Evolutionary conservation across 2,888 invertebrate species (phyloP).

Genomic region (Keiferia lycopersicella): DNA sequence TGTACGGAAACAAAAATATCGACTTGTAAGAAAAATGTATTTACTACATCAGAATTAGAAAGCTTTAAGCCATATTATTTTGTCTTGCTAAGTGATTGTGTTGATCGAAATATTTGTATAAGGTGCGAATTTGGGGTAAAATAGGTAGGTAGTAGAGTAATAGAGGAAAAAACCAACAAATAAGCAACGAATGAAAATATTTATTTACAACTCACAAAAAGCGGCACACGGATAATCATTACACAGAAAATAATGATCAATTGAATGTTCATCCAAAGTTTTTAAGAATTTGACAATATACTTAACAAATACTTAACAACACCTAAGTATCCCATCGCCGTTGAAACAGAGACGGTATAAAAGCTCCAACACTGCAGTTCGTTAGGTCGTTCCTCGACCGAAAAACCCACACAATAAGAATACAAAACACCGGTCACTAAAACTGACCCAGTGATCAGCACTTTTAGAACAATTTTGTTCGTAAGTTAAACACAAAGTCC

Average conservation of each 20-base stretch:
- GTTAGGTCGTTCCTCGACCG: neutral
- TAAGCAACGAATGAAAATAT: neutral
- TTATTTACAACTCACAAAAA: neutral
- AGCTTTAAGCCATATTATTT: too few species aligned
- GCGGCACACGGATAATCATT: neutral
- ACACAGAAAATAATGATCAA: neutral
- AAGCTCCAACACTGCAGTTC: too few species aligned
- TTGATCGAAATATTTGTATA: too few species aligned
- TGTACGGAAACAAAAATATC: too few species aligned
- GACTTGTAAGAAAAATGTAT: too few species aligned
- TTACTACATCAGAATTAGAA: too few species aligned
- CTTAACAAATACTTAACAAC: too few species aligned
- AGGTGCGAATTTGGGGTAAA: too few species aligned
- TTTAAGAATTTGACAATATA: neutral
- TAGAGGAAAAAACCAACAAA: neutral
- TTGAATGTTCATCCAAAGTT: neutral
- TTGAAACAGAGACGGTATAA: too few species aligned
- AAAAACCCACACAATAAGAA: neutral
- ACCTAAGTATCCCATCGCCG: too few species aligned
- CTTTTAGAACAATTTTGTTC: conserved; percentile 27
- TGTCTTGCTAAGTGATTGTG: too few species aligned
- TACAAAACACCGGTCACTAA: conserved; percentile 10
- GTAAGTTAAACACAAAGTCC: conserved; percentile 24
- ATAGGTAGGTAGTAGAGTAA: too few species aligned
- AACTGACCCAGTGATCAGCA: conserved; percentile 3